A percentile compares a stretch with the other conserved stretches of the same genome.
These are phyloP conservation scores for Polypterus senegalus DNA, from an alignment of 2,113 vertebrate species.

Conservation along the genomic window DNA sequence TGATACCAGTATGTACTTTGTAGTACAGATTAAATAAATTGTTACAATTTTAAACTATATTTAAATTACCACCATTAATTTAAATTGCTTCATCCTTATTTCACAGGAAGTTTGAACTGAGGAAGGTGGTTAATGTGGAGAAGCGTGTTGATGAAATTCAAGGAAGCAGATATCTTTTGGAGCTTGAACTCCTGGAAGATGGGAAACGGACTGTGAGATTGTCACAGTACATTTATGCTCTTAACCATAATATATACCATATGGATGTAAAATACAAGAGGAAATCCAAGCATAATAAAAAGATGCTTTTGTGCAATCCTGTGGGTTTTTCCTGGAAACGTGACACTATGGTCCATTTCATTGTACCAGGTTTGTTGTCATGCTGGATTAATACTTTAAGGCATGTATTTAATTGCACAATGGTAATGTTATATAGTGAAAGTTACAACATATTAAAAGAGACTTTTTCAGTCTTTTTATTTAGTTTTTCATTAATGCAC, in stretches of 20 bases:
- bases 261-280: conserved; percentile 10
- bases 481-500: too few species aligned
- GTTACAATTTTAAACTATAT: too few species aligned
- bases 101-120: conserved; percentile 61
- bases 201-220: conserved; percentile 47
- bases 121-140: conserved; percentile 67
- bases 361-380: conserved; percentile 68
- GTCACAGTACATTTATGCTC: conserved; percentile 64
- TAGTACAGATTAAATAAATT: too few species aligned
- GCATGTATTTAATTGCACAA: too few species aligned
- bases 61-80: too few species aligned
- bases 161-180: conserved; percentile 77
- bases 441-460: too few species aligned
- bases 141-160: conserved; percentile 57
- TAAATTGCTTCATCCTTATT: not conserved
- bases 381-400: too few species aligned
- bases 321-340: conserved; percentile 74
- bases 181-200: conserved; percentile 65
- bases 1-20: too few species aligned
- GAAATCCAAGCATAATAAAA: conserved; percentile 18
- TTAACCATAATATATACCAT: conserved; percentile 32
- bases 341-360: conserved; percentile 62
- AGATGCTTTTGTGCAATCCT: conserved; percentile 68
- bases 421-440: too few species aligned
- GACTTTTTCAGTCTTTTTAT: too few species aligned